Evolutionary conservation across 2,888 invertebrate species (phyloP).

Genomic region (Tipula unca): DNA sequence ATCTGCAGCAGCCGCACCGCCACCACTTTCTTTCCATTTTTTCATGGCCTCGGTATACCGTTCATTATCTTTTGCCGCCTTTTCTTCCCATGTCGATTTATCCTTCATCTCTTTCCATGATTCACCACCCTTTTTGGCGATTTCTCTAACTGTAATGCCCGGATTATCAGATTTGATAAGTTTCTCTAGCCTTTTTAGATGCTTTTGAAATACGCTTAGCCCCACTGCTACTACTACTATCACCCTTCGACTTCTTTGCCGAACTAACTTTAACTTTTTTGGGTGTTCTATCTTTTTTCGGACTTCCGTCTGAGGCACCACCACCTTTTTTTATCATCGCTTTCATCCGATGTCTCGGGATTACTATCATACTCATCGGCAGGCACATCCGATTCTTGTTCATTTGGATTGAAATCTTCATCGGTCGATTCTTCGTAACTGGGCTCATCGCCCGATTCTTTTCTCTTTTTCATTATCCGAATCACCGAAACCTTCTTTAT

Average conservation of each 20-base stretch:
- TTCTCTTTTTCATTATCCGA: constrained; percentile 84
- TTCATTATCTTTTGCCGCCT: constrained; percentile 75
- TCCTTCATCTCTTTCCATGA: constrained; percentile 85
- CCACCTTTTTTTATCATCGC: constrained; percentile 32
- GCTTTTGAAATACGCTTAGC: constrained; percentile 38
- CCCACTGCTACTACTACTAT: constrained; percentile 29
- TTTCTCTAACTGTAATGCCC: constrained; percentile 83
- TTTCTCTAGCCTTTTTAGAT: constrained; percentile 65
- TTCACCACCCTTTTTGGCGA: constrained; percentile 90
- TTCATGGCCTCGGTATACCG: constrained; percentile 83
- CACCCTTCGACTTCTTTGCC: constrained; percentile 38
- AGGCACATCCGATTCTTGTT: constrained; percentile 73
- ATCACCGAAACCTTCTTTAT: constrained; percentile 83
- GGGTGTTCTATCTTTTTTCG: constrained; percentile 50
- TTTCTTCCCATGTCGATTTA: constrained; percentile 84
- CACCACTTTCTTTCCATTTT: constrained; percentile 72
- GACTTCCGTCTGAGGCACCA: constrained; percentile 34
- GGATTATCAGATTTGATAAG: constrained; percentile 83
- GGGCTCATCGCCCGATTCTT: constrained; percentile 59
- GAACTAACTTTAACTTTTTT: constrained; percentile 43
- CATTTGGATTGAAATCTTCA: constrained; percentile 81
- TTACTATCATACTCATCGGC: constrained; percentile 63
- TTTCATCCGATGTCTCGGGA: constrained; percentile 39
- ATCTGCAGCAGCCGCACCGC: constrained; percentile 38
- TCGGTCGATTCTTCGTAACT: constrained; percentile 69